These are phyloP conservation scores for Yponomeuta plumbellus DNA, from an alignment of 2,888 invertebrate species.

Conservation along the genomic window DNA sequence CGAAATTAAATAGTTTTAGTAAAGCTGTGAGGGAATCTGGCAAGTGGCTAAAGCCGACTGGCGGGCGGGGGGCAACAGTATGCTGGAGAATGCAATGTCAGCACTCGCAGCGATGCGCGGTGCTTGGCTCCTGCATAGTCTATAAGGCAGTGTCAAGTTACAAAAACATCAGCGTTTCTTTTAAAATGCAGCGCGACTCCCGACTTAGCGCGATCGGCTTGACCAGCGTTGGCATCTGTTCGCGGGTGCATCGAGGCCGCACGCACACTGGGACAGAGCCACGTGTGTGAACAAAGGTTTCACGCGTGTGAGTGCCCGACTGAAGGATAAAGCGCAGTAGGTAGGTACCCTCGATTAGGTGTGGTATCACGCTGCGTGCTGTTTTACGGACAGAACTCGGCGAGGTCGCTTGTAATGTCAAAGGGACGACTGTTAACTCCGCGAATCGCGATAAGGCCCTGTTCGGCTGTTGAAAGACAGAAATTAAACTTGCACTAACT, in stretches of 20 bases:
- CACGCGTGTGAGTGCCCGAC: not conserved
- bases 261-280: not conserved
- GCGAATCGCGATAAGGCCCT: not conserved
- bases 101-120: too few relatives aligned
- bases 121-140: too few relatives aligned
- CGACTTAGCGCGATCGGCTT: not conserved
- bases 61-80: too few relatives aligned
- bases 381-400: not conserved
- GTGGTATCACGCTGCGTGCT: not conserved
- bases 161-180: too few relatives aligned
- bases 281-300: not conserved
- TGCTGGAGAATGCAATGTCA: too few relatives aligned
- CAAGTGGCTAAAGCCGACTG: too few relatives aligned
- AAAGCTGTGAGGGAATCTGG: too few relatives aligned
- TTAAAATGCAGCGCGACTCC: not conserved
- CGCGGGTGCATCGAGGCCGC: constrained; percentile 1
- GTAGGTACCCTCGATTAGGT: not conserved
- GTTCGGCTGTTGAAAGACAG: not conserved
- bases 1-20: too few relatives aligned
- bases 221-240: not conserved
- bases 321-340: constrained; percentile 2
- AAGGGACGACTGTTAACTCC: not conserved
- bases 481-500: not conserved
- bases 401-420: not conserved
- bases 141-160: too few relatives aligned